Percentiles rank a stretch among this genome's conserved stretches.
Conservation (phyloP, 2,113 vertebrate genomes). For the Podilymbus podiceps region DNA sequence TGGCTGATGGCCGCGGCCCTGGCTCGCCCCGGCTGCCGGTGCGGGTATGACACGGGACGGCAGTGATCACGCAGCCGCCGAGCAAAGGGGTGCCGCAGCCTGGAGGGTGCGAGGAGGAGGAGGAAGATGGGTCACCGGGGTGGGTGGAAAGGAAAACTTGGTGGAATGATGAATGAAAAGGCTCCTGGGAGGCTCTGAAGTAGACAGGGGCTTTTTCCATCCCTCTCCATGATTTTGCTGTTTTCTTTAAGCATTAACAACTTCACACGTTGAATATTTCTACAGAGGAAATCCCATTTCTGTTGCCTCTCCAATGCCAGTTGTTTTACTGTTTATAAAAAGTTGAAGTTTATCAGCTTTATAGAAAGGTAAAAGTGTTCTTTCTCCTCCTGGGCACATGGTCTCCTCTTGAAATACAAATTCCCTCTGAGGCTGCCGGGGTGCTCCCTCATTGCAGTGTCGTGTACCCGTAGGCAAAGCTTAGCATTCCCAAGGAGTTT, state of each 20-base stretch:
- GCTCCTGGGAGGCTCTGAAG: neutral
- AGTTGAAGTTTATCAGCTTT: neutral
- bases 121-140: neutral
- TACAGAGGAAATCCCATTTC: neutral
- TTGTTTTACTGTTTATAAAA: neutral
- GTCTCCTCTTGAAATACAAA: neutral
- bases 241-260: neutral
- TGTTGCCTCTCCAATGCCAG: neutral
- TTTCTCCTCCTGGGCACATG: neutral
- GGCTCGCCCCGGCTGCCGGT: too few species aligned
- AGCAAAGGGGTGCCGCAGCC: accelerated
- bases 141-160: neutral
- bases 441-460: neutral
- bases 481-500: neutral
- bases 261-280: neutral
- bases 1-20: neutral
- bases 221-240: neutral
- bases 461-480: neutral
- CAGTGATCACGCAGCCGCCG: accelerated
- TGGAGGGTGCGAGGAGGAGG: neutral
- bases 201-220: neutral
- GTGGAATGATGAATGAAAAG: neutral
- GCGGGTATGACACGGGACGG: neutral
- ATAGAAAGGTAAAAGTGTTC: neutral
- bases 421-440: neutral